Evolutionary conservation across 2,888 invertebrate genomes (phyloP), one percentile per base, ranked within the genome.

Genomic region (Mesoligia furuncula): DNA sequence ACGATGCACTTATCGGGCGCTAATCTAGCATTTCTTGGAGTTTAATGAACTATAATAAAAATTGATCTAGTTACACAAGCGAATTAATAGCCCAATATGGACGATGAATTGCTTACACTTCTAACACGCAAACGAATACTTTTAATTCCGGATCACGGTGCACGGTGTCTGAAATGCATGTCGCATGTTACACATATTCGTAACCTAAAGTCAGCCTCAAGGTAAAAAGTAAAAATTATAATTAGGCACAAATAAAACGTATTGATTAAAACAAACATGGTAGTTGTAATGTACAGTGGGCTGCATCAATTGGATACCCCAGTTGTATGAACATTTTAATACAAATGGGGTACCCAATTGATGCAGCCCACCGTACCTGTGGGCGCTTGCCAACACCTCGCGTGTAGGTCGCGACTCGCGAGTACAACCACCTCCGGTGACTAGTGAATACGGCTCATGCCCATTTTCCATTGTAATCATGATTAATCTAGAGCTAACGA

Each of bases 401-500:
- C 81, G 80, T 83, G 79, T 42, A 61, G 51, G 66, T 79, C 79
- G 79, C 74, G 69, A 17, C 57, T 59, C 45, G 72, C 62, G 51
- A 36, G 72, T 80, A 81, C 85, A 88, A 84, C 84, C 76, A 87
- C 85, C 87, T 81, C 83, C 57, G 65, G 75, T 54, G 78, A 62
- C 65, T 36, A 71, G 77, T 72, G 73, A 83, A 67, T 79, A 73
- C 74, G 79, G 77, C 64, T 67, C 81, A 86, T 76, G 75, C 78
- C 75, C 75, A 81, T 81, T 88, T 81, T 86, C 74, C 76, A 83
- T 87, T 86, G 86, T 88, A 85, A 80, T 88, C 82, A 87, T 84
- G 80, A 88, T 87, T 85, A 88, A 88, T 85, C 68, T 87, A 83
- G 85, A 85, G 71, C 82, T 85, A 85, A 81, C 85, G 84, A 85